These are phyloP conservation scores for Tribolium freemani DNA, from an alignment of 2,888 invertebrate genomes.

Conservation along the genomic window DNA sequence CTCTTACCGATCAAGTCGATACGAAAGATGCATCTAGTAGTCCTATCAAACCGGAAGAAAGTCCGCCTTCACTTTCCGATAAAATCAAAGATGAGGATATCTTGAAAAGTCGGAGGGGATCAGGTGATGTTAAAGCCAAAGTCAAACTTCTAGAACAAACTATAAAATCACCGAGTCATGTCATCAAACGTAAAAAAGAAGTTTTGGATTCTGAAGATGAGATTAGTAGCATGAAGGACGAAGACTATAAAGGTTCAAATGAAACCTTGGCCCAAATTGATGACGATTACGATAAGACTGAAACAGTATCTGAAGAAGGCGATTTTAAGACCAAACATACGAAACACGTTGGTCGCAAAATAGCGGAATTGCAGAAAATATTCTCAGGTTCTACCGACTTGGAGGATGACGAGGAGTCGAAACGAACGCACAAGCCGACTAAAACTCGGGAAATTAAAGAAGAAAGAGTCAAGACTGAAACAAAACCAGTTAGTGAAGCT, in stretches of 20 bases:
- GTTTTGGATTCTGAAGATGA: constrained; percentile 66
- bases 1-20: constrained; percentile 70
- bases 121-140: constrained; percentile 73
- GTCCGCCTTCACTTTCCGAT: constrained; percentile 53
- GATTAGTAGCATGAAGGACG: constrained; percentile 67
- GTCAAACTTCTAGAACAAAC: constrained; percentile 71
- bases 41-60: constrained; percentile 68
- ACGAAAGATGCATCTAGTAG: constrained; percentile 71
- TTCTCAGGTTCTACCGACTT: constrained; percentile 61
- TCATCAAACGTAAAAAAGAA: constrained; percentile 61
- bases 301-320: constrained; percentile 48
- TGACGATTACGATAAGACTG: constrained; percentile 61
- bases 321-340: constrained; percentile 53
- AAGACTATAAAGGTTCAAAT: constrained; percentile 62
- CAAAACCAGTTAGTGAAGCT: neutral
- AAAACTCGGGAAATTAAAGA: constrained; percentile 42
- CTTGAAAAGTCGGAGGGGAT: constrained; percentile 63
- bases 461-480: constrained; percentile 14
- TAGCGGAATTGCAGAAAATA: constrained; percentile 69
- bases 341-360: constrained; percentile 68
- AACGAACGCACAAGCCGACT: constrained; percentile 39
- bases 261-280: constrained; percentile 66
- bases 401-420: constrained; percentile 48
- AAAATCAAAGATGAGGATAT: constrained; percentile 64
- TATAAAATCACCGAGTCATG: constrained; percentile 63